Conservation (phyloP, 2,113 vertebrate genomes). For the Catharus bicknelli region DNA sequence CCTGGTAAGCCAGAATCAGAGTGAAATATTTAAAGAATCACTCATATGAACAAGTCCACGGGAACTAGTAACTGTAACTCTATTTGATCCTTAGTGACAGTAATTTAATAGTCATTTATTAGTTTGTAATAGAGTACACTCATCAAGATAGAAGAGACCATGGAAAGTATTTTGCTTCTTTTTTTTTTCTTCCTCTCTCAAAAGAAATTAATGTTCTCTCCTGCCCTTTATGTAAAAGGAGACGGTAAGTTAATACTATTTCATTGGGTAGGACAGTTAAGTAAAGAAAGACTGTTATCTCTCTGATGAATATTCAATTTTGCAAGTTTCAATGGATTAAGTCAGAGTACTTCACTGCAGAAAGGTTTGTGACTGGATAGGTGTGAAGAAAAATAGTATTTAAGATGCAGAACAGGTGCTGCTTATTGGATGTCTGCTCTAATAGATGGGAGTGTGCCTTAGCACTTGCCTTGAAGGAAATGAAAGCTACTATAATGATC, state of each 20-base stretch:
- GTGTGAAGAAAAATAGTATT: neutral
- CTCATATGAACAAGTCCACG: neutral
- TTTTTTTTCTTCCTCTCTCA: neutral
- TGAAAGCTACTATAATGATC: conserved; percentile 3
- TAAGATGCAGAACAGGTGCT: neutral
- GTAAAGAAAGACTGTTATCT: neutral
- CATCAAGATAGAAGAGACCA: neutral
- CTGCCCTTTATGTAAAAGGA: neutral
- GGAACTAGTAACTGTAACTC: neutral
- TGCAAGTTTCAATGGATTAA: neutral
- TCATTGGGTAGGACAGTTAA: neutral
- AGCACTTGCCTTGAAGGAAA: conserved; percentile 41
- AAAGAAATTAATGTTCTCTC: neutral
- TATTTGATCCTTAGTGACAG: neutral
- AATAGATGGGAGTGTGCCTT: neutral
- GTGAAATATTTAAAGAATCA: neutral
- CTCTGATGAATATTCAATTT: neutral
- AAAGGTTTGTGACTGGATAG: neutral
- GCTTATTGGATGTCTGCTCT: neutral
- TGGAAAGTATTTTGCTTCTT: neutral
- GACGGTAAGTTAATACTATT: neutral
- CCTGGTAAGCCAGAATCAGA: neutral
- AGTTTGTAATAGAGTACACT: neutral
- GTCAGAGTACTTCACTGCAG: neutral
- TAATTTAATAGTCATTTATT: neutral